These are phyloP conservation scores for Hirtodrosophila trivittata DNA, from an alignment of 2,888 invertebrate genomes.

Conservation along the genomic window DNA sequence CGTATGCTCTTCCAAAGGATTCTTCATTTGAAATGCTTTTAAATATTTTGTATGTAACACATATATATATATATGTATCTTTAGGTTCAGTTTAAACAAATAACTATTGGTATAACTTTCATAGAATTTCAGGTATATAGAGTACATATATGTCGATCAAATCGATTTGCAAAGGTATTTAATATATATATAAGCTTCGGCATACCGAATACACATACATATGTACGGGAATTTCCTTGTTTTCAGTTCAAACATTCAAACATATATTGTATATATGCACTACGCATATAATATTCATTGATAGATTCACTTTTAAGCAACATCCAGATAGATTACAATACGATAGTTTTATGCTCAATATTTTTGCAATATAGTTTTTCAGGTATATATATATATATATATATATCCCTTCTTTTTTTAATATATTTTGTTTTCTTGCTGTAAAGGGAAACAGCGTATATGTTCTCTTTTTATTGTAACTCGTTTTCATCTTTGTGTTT, in stretches of 20 bases:
- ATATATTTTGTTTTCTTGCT: conserved; percentile 1
- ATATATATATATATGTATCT: too few species aligned
- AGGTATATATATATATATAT: too few species aligned
- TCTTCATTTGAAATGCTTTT: not conserved
- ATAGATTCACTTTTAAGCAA: conserved; percentile 11
- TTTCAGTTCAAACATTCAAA: conserved; percentile 7
- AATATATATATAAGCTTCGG: conserved; percentile 10
- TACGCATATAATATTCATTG: too few species aligned
- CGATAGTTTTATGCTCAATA: conserved; percentile 3
- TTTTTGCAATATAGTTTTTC: conserved; percentile 12
- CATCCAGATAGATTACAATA: conserved; percentile 4
- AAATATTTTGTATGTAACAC: not conserved
- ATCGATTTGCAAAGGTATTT: conserved; percentile 4
- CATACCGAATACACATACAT: conserved; percentile 9
- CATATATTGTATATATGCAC: not conserved
- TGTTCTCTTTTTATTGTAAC: conserved; percentile 5
- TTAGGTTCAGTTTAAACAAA: too few species aligned
- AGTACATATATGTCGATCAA: conserved; percentile 1
- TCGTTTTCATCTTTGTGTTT: conserved; percentile 12
- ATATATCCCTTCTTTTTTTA: not conserved
- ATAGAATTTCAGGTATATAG: not conserved
- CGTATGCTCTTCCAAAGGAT: not conserved
- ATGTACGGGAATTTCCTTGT: conserved; percentile 10
- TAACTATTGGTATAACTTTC: not conserved
- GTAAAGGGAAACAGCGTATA: conserved; percentile 10